Base-by-base conservation (phyloP, 2,113 vertebrate species). In the Semnornis frantzii region DNA sequence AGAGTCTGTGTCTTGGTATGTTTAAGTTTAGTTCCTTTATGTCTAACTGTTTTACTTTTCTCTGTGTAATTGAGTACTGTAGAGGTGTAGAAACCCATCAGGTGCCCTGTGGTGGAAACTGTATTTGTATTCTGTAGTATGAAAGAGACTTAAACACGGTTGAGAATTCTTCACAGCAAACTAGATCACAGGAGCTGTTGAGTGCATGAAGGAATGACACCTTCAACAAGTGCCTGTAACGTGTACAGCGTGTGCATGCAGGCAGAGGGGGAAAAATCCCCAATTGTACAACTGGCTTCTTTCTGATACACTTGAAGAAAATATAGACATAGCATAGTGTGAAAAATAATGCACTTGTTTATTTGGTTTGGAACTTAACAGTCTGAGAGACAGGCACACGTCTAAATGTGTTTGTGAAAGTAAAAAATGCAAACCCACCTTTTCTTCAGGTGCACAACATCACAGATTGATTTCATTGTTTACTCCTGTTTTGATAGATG, bases 381-480 rank as follows among this genome's bases (percentile, higher is more conserved):
- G 54, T 75, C 19, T 50, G 89, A 85, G 52, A 78, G 30, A 28
- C 15, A 57, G 82, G 14, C 16, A 50, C 21, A 39, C 74, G 76
- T 80, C 64, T 73, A 34, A 87, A 84, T 12, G 24, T 33, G 42
- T 76, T 73, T 79, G 63, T 30, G 30, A 12, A 65, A 94, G 37
- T 84, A 66, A 65, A 65, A 85, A 85, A 74, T 39, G 59, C 63
- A 58, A 71, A 82, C 52, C 63, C 31, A 21, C 5, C 1, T 86
- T 95, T 94, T 90, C 60, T 54, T 92, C n/a, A 79, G 31, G 63
- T 93, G 75, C 70, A 33, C 42, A 90, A 82, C 75, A 39, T 82
- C 77, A 82, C 19, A 64, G 62, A 86, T 93, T 89, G 92, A 64
- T 96, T 82, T 92, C 30, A 21, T 63, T 94, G 75, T 91, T 93